Percentiles rank a stretch among this genome's conserved stretches.
Evolutionary conservation across 2,888 invertebrate species (phyloP).

Genomic region (Dioctria rufipes): DNA sequence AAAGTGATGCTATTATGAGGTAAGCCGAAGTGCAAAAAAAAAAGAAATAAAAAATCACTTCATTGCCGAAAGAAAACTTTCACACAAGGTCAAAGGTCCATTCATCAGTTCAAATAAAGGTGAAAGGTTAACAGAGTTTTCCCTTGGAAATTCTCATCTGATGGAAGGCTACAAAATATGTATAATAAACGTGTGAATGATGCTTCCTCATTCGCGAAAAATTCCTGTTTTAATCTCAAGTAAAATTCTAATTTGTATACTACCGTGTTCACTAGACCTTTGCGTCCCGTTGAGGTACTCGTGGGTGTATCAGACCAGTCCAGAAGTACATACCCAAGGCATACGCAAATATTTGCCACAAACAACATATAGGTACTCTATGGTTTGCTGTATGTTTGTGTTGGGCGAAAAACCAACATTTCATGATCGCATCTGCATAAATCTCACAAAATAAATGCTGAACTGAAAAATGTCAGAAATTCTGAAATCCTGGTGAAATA

Average conservation of each 20-base stretch:
- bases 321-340: background rate
- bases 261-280: constrained; percentile 24
- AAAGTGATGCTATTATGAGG: constrained; percentile 19
- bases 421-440: too few species aligned
- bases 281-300: constrained; percentile 6
- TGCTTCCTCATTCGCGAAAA: background rate
- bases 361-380: background rate
- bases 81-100: too few species aligned
- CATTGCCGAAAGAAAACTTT: too few species aligned
- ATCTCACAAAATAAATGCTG: too few species aligned
- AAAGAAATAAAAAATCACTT: too few species aligned
- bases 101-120: background rate
- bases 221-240: constrained; percentile 20
- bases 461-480: too few species aligned
- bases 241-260: constrained; percentile 25
- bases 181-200: background rate
- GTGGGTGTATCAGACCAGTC: constrained; percentile 6
- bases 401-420: too few species aligned
- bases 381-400: too few species aligned
- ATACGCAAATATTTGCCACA: constrained; percentile 23
- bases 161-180: background rate
- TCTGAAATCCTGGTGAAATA: background rate
- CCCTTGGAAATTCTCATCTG: background rate
- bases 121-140: background rate
- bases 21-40: background rate